A percentile compares a stretch with the other conserved stretches of the same genome.
phyloP scores from a whole-genome alignment of 92 coral and sea anemone genomes.

The Blastomussa wellsi region DNA sequence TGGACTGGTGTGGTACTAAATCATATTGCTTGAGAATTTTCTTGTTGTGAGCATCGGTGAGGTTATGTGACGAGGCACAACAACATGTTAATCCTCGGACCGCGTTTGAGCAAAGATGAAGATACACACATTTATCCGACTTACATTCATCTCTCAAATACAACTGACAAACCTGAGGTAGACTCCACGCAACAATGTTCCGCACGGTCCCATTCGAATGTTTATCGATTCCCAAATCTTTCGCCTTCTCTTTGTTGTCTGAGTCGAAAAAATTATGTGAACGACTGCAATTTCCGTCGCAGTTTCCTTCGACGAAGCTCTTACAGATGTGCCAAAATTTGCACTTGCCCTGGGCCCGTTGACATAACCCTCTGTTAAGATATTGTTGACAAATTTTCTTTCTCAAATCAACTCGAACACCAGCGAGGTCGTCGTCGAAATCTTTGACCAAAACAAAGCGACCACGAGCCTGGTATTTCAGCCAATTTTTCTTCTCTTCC shows the following conservation, averaged over 20 bases:
- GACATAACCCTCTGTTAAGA: conserved; percentile 36
- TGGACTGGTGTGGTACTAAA: conserved; percentile 15
- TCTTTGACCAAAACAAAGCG: conserved; percentile 36
- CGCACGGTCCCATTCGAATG: conserved; percentile 6
- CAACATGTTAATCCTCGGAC: conserved; percentile 6
- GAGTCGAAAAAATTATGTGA: conserved; percentile 50
- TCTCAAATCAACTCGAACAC: conserved; percentile 41
- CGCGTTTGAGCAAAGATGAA: conserved; percentile 48
- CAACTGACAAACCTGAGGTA: conserved; percentile 54
- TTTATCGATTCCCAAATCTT: conserved; percentile 32
- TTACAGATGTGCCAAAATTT: conserved; percentile 61
- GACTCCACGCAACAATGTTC: conserved; percentile 34
- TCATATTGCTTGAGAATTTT: conserved; percentile 38
- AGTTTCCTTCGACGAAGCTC: conserved; percentile 49
- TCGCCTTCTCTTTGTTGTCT: conserved; percentile 25
- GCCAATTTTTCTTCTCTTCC: conserved; percentile 37
- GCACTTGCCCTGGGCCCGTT: conserved; percentile 7
- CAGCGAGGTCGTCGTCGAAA: conserved; percentile 26
- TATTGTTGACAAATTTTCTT: conserved; percentile 52
- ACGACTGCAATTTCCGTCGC: conserved; percentile 21
- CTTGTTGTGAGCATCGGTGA: conserved; percentile 42
- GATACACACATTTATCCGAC: conserved; percentile 37
- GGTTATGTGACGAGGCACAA: conserved; percentile 41
- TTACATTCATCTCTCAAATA: conserved; percentile 36
- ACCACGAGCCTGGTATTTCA: conserved; percentile 3